These are phyloP conservation scores for Toxotes jaculatrix DNA, from an alignment of 2,113 vertebrate genomes.

Conservation along the genomic window DNA sequence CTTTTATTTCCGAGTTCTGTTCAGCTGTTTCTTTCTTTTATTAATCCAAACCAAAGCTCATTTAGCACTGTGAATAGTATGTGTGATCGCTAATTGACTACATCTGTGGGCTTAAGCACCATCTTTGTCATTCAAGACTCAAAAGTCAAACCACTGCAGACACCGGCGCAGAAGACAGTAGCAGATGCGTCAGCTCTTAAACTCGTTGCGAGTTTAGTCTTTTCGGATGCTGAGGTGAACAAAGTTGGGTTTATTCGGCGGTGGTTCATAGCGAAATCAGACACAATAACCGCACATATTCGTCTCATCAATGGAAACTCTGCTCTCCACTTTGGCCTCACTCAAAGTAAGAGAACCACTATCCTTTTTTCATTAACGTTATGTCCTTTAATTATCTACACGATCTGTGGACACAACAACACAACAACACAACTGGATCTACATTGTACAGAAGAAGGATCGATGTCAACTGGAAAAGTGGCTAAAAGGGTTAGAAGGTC, in stretches of 20 bases:
- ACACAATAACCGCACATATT: neutral
- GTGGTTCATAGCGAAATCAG: neutral
- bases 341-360: neutral
- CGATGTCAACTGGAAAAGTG: slow-evolving; percentile 25
- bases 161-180: neutral
- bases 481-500: slow-evolving; percentile 24
- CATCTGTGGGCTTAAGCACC: slow-evolving; percentile 61
- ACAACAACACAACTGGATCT: slow-evolving; percentile 1
- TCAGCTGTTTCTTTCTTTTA: neutral
- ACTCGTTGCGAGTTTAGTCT: neutral
- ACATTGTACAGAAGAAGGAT: neutral
- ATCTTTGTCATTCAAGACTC: slow-evolving; percentile 21
- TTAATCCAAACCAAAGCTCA: neutral
- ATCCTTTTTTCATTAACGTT: neutral
- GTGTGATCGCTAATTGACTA: slow-evolving; percentile 61
- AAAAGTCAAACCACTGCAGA: slow-evolving; percentile 29
- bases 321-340: neutral
- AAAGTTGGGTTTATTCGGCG: neutral
- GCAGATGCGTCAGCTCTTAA: slow-evolving; percentile 19
- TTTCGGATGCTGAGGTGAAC: neutral
- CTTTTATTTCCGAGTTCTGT: neutral
- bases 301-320: neutral
- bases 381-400: neutral
- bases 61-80: neutral
- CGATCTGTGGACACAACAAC: slow-evolving; percentile 12